Evolutionary conservation across 2,888 invertebrate species (phyloP), one percentile per base, ranked within the genome.

Genomic region (Drosophila cyrtoloma): DNA sequence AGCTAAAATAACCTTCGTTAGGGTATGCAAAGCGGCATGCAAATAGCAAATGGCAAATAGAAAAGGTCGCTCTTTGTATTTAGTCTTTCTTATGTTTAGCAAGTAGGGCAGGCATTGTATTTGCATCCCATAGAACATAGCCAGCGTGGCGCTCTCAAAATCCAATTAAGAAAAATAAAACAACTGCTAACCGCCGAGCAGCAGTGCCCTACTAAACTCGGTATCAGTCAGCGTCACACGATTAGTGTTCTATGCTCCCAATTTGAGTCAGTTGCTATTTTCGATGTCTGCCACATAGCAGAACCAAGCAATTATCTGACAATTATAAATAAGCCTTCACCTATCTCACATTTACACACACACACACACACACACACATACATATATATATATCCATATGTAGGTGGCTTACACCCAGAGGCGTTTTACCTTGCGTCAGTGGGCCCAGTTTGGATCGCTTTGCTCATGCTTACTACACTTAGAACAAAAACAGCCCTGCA

Each of bases 251-350:
- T 42, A 26, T 84, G 89, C 55, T 74, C 87, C 57, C 72, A 67
- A 82, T 84, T 80, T 68, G 73, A 68, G 42, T 69, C 81, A 74
- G 71, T 59, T 73, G 84, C 75, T 84, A 88, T 86, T 88, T 82
- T 71, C 42, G 69, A 69, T 52, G 65, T 51, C 28, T 61, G 32
- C 66, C 77, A 57, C 44, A 56, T 12, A 47, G 44, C 52, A 47
- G 35, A 56, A 53, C 35, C 39, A n/a, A 42, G 26, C 66, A 82
- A 77, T 85, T 79, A 68, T 79, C 72, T 60, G 79, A 82, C 82
- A 77, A 84, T 84, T 79, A 89, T 88, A 77, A 72, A 87, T 77
- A 69, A 47, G 39, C n/a, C 39, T 33, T 60, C 10, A 28, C 42
- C 44, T 72, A 64, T 81, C 59, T 53, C 53, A 16, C 35, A 57